Evolutionary conservation across 1,140 invertebrate species (phyloP), one percentile per base, ranked within the genome.

Genomic region (Drosophila leontia): DNA sequence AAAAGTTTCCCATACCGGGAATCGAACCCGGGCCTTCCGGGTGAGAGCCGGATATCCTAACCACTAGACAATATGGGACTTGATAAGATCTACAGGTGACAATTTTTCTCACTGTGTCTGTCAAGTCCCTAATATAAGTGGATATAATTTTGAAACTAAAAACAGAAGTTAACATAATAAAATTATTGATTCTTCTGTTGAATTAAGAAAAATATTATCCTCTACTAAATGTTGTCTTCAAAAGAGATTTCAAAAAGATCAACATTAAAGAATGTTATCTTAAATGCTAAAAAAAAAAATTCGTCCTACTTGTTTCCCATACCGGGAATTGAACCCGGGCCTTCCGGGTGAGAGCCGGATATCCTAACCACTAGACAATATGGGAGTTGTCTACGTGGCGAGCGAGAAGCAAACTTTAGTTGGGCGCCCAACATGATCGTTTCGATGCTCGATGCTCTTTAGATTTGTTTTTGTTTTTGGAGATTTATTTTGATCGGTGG

Each of bases 291-390:
- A 48, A 8, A 15, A 15, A 26, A 26, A 0, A 1, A 32, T 3
- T 19, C 15, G 32, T 64, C 51, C 1, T 15, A 23, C 23, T 48
- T 19, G 23, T 15, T 96, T 96, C 95, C 95, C 95, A 95, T 96
- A 95, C 96, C 95, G 95, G 96, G 96, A 96, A 96, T 96, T 95
- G 96, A 96, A 96, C 95, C 95, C 95, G 95, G 95, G 95, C 95
- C 95, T 95, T 94, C 95, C 95, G 95, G 95, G 95, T 96, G 95
- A 96, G 94, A 96, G 95, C 95, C 95, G 95, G 95, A 94, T 96
- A 96, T 96, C 95, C 95, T 96, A 96, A 95, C 96, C 96, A 96
- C 95, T 96, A 48, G 44, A 94, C 94, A 94, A 94, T 94, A 71
- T 72, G 67, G 69, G 69, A 72, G 11, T 26, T 71, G 51, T 55